Conservation (phyloP, 2,797 vertebrate species). For the Vireo griseus region DNA sequence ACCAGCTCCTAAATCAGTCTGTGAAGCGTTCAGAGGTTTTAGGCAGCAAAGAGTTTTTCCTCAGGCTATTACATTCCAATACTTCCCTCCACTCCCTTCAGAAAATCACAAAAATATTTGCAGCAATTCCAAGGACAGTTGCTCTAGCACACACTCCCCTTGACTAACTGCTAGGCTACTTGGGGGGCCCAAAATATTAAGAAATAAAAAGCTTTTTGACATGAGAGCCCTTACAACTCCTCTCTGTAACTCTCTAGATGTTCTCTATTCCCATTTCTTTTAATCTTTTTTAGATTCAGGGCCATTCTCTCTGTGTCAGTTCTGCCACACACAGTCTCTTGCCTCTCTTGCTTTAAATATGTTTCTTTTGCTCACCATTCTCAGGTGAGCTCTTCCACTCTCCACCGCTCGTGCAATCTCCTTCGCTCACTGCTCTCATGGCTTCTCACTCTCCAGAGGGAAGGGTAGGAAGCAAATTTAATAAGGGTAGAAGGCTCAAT, state of each 20-base stretch:
- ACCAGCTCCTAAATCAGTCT: slow-evolving; percentile 12
- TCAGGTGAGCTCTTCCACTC: background rate
- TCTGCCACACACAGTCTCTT: background rate
- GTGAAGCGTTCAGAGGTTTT: slow-evolving; percentile 17
- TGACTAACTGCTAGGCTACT: background rate
- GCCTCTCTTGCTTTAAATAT: background rate
- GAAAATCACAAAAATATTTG: background rate
- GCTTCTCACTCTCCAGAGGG: background rate
- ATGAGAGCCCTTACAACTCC: background rate
- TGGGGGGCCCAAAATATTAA: background rate
- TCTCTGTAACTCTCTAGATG: background rate
- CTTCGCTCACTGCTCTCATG: background rate
- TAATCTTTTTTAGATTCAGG: background rate
- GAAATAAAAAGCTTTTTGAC: background rate
- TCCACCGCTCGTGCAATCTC: background rate
- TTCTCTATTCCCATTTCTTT: background rate
- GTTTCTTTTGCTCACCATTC: background rate
- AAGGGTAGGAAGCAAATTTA: background rate
- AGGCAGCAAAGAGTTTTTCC: slow-evolving; percentile 2
- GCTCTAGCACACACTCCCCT: background rate
- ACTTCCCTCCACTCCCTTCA: background rate
- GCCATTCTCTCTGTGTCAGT: background rate
- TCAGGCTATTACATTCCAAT: background rate
- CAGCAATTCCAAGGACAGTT: background rate
- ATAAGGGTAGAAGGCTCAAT: background rate